These are phyloP conservation scores for Nemapogon koenigi DNA, from an alignment of 2,888 invertebrate species.

Conservation along the genomic window DNA sequence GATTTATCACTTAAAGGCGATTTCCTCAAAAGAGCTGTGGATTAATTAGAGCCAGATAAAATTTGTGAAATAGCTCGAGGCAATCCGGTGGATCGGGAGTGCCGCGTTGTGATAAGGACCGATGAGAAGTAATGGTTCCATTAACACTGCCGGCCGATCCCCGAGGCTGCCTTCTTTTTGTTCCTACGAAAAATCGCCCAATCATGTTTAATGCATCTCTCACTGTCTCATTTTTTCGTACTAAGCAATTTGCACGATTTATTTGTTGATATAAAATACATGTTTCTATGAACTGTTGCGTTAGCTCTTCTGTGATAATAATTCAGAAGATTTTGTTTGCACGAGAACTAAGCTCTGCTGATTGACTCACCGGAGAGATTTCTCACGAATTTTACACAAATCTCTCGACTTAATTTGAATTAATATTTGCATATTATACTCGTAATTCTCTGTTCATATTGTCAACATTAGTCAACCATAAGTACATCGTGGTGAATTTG, in stretches of 20 bases:
- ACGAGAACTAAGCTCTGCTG: slow-evolving; percentile 25
- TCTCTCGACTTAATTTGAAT: too few species aligned
- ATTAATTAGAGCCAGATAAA: slow-evolving; percentile 59
- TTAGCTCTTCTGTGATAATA: slow-evolving; percentile 18
- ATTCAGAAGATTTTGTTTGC: slow-evolving; percentile 26
- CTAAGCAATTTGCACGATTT: slow-evolving; percentile 25
- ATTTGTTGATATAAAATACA: slow-evolving; percentile 36
- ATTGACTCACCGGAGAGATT: too few species aligned
- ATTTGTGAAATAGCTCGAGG: slow-evolving; percentile 49
- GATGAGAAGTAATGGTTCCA: slow-evolving; percentile 49
- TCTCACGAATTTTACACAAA: too few species aligned
- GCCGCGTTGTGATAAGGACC: slow-evolving; percentile 46
- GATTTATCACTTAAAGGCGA: slow-evolving; percentile 52
- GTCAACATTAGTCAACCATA: too few species aligned
- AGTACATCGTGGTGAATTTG: too few species aligned
- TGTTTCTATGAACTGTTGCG: slow-evolving; percentile 36
- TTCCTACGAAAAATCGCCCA: slow-evolving; percentile 34
- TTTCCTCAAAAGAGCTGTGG: slow-evolving; percentile 46
- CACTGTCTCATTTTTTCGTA: slow-evolving; percentile 28
- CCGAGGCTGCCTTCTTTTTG: slow-evolving; percentile 26
- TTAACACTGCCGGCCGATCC: slow-evolving; percentile 31
- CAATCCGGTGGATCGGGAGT: slow-evolving; percentile 28
- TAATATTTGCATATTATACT: too few species aligned
- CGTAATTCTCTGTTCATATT: too few species aligned
- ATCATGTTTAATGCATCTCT: slow-evolving; percentile 32